These are phyloP conservation scores for Cantharis rufa DNA, from an alignment of 2,888 invertebrate genomes.

Conservation along the genomic window DNA sequence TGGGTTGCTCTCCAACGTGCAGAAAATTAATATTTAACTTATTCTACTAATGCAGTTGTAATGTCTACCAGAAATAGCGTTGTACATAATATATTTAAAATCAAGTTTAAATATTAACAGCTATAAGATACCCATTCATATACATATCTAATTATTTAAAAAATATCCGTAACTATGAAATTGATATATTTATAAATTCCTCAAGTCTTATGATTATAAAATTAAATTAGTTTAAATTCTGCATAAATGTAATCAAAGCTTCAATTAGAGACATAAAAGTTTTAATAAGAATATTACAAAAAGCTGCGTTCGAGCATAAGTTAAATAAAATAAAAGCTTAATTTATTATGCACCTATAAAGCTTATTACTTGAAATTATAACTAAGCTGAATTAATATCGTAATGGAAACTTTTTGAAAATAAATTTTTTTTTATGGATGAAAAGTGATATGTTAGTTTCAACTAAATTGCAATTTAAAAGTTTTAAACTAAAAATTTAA, in stretches of 20 bases:
- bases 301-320: background rate
- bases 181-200: background rate
- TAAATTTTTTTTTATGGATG: background rate
- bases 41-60: background rate
- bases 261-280: background rate
- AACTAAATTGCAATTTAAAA: background rate
- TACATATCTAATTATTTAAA: background rate
- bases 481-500: background rate
- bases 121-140: background rate
- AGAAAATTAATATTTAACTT: background rate
- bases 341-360: background rate
- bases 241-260: background rate
- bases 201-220: background rate
- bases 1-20: background rate
- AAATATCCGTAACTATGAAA: background rate
- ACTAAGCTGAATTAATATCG: background rate
- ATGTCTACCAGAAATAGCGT: too few relatives aligned
- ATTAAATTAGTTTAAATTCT: background rate
- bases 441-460: background rate
- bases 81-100: too few relatives aligned
- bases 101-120: background rate
- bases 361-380: background rate
- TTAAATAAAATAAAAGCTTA: background rate
- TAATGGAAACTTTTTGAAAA: background rate
- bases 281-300: background rate